Conservation (phyloP, 2,888 invertebrate genomes). For the Trachelus stipa region DNA sequence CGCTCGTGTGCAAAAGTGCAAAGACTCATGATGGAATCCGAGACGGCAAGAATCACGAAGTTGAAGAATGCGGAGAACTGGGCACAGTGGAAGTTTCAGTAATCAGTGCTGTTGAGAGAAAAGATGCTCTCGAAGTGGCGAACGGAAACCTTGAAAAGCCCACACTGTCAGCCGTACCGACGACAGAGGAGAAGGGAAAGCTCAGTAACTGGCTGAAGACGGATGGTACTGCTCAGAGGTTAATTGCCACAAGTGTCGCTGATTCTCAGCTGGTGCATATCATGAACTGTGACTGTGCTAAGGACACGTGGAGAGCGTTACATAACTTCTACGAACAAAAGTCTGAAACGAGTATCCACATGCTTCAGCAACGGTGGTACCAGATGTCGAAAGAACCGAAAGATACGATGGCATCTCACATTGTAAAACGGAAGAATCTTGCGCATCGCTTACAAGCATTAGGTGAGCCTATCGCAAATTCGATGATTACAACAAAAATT, state of each 20-base stretch:
- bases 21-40: constrained; percentile 26
- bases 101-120: constrained; percentile 20
- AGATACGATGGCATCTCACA: constrained; percentile 36
- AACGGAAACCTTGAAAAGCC: constrained; percentile 16
- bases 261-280: constrained; percentile 38
- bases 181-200: constrained; percentile 12
- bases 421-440: constrained; percentile 36
- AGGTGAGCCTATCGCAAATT: constrained; percentile 31
- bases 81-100: constrained; percentile 31
- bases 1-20: constrained; percentile 28
- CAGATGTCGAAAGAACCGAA: constrained; percentile 21
- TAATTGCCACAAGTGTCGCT: constrained; percentile 39
- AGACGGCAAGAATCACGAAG: constrained; percentile 23
- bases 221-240: constrained; percentile 38
- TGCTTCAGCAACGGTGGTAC: constrained; percentile 38
- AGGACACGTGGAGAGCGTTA: constrained; percentile 49
- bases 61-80: constrained; percentile 30
- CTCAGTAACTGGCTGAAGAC: constrained; percentile 29
- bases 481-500: constrained; percentile 39
- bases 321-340: constrained; percentile 45
- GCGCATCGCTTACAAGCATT: constrained; percentile 26
- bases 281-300: constrained; percentile 40
- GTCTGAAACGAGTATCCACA: constrained; percentile 39
- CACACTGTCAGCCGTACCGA: not conserved
- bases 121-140: constrained; percentile 13